Conservation (phyloP, 2,888 invertebrate species). For the Meliscaeva auricollis region DNA sequence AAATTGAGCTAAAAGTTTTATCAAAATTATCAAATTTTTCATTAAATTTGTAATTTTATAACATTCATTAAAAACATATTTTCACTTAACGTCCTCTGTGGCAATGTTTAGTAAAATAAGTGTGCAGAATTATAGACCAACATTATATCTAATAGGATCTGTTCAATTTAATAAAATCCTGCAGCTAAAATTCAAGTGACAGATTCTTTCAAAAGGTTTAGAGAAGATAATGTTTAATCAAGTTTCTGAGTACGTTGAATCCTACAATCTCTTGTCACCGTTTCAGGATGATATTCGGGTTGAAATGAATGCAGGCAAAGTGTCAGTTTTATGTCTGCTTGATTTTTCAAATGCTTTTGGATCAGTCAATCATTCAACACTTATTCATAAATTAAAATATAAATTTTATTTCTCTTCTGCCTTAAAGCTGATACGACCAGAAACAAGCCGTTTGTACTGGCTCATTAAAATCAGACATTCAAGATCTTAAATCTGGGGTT, state of each 20-base stretch:
- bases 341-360: constrained; percentile 14
- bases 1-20: too few relatives aligned
- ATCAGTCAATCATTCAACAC: neutral
- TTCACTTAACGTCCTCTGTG: too few relatives aligned
- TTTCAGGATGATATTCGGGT: too few relatives aligned
- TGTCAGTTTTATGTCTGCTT: neutral
- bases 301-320: neutral
- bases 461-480: neutral
- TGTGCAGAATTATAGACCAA: too few relatives aligned
- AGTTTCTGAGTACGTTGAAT: neutral
- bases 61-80: too few relatives aligned
- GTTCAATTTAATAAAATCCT: too few relatives aligned
- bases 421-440: neutral
- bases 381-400: neutral
- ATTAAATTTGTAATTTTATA: too few relatives aligned
- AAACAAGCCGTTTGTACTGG: neutral
- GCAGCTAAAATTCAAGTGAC: too few relatives aligned
- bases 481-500: neutral
- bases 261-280: too few relatives aligned
- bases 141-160: too few relatives aligned
- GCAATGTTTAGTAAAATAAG: too few relatives aligned
- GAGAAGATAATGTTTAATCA: neutral
- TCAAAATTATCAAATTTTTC: too few relatives aligned
- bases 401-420: neutral
- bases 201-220: neutral